Conservation (phyloP, 2,113 vertebrate species). For the Poeciliopsis retropinna region DNA sequence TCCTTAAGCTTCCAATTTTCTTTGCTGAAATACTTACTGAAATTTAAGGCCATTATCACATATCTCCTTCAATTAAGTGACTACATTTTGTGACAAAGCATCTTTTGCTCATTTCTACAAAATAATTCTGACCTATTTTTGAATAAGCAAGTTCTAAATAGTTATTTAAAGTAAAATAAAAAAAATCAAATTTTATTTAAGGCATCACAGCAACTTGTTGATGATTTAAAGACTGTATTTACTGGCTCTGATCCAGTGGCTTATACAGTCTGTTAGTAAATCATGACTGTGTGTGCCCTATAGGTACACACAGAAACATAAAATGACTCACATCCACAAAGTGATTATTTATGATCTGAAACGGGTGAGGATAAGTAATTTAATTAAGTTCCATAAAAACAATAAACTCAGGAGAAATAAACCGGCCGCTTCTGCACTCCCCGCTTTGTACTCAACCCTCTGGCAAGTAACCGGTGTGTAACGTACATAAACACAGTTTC, state of each 20-base stretch:
- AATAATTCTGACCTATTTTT: not conserved
- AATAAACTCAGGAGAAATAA: constrained; percentile 64
- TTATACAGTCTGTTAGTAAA: constrained; percentile 69
- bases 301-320: constrained; percentile 19
- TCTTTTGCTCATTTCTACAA: not conserved
- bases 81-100: not conserved
- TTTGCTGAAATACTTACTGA: too few species aligned
- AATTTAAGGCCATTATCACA: not conserved
- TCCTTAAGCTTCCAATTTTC: not conserved
- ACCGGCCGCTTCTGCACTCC: constrained; percentile 55
- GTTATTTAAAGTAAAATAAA: not conserved
- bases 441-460: constrained; percentile 31
- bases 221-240: constrained; percentile 71
- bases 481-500: constrained; percentile 6
- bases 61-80: not conserved
- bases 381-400: constrained; percentile 72
- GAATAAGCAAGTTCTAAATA: not conserved
- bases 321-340: constrained; percentile 16
- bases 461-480: constrained; percentile 32
- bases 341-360: constrained; percentile 71
- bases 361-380: constrained; percentile 71
- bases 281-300: constrained; percentile 64
- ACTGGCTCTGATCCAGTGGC: constrained; percentile 71
- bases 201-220: constrained; percentile 58
- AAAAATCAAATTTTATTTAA: constrained; percentile 58